These are phyloP conservation scores for Folsomia candida DNA, from an alignment of 2,888 invertebrate genomes.

Conservation along the genomic window DNA sequence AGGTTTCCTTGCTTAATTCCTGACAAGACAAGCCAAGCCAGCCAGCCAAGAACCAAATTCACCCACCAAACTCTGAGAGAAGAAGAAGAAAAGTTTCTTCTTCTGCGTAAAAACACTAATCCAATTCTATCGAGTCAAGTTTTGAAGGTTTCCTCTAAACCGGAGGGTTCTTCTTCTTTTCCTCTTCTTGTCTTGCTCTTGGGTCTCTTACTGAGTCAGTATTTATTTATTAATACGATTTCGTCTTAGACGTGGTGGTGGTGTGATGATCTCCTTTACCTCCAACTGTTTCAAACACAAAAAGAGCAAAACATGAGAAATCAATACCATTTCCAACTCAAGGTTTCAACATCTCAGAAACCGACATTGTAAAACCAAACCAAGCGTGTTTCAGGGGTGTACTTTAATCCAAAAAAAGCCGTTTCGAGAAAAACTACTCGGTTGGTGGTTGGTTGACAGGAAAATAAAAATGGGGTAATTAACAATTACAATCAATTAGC, in stretches of 20 bases:
- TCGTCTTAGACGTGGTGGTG: not conserved
- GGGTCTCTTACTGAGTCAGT: not conserved
- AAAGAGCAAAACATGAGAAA: not conserved
- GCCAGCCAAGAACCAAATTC: not conserved
- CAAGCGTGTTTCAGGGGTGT: no score
- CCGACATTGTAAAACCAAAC: no score
- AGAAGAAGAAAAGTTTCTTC: not conserved
- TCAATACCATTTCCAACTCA: no score
- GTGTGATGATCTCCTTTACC: conserved; percentile 11
- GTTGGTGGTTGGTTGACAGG: no score
- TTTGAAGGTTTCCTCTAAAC: not conserved
- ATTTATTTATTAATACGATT: conserved; percentile 21
- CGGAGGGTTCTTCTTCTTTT: not conserved
- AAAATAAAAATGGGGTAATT: no score
- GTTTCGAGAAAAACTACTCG: no score
- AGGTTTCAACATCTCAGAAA: no score
- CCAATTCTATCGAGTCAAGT: conserved; percentile 4
- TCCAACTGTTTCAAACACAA: conserved; percentile 14
- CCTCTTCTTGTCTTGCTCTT: not conserved
- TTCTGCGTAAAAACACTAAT: conserved; percentile 1
- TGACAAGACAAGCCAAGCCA: not conserved
- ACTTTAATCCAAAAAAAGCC: no score
- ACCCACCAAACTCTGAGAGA: no score
- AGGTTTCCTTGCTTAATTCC: not conserved
- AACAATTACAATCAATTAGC: no score